Evolutionary conservation across 2,113 vertebrate genomes (phyloP).

Genomic region (Columba livia): DNA sequence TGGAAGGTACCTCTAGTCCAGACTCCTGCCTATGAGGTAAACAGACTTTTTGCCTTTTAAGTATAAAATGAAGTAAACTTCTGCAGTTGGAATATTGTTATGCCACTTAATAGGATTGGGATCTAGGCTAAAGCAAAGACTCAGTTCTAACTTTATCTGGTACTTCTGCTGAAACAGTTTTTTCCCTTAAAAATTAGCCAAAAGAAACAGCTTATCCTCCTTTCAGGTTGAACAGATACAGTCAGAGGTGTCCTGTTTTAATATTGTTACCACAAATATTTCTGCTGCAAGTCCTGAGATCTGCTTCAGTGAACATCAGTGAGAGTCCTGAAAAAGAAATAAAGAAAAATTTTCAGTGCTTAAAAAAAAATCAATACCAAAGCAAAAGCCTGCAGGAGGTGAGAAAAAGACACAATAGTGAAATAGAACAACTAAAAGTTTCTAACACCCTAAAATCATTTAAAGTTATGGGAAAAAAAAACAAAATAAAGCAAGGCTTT

Average conservation of each 20-base stretch:
- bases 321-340: background rate
- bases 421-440: background rate
- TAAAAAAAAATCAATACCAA: background rate
- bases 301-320: background rate
- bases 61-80: background rate
- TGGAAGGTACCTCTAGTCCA: background rate
- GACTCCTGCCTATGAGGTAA: background rate
- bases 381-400: background rate
- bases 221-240: background rate
- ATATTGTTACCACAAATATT: background rate
- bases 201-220: background rate
- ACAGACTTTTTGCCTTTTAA: background rate
- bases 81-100: background rate
- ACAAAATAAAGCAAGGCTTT: background rate
- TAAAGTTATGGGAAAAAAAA: background rate
- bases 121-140: background rate
- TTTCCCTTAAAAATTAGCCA: background rate
- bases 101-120: background rate
- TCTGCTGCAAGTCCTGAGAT: background rate
- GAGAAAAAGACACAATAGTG: background rate
- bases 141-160: background rate
- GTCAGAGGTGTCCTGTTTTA: background rate
- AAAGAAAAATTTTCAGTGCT: background rate
- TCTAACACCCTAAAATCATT: background rate
- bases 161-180: background rate